Conservation (phyloP, 2,113 vertebrate genomes). For the rat (Rattus norvegicus) region GRCr8 NC_086024.1:23442001-23442500, state of each 20-base stretch:
- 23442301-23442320: neutral
- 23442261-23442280: neutral
- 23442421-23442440: too few species aligned
- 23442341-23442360: neutral
- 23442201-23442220: neutral
- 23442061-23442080: neutral
- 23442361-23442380: neutral
- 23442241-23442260: neutral
- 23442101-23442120: neutral
- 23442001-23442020: accelerated
- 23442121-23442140: neutral
- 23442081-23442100: neutral
- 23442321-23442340: neutral
- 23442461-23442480: neutral
- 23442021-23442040: neutral
- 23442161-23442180: neutral
- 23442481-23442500: neutral
- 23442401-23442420: neutral
- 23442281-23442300: neutral
- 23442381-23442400: neutral
- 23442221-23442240: neutral
- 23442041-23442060: too few species aligned
- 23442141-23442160: neutral
- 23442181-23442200: neutral
- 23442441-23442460: neutral